Base-by-base conservation (phyloP, 2,797 vertebrate genomes). In the Centropyge bicolor region DNA sequence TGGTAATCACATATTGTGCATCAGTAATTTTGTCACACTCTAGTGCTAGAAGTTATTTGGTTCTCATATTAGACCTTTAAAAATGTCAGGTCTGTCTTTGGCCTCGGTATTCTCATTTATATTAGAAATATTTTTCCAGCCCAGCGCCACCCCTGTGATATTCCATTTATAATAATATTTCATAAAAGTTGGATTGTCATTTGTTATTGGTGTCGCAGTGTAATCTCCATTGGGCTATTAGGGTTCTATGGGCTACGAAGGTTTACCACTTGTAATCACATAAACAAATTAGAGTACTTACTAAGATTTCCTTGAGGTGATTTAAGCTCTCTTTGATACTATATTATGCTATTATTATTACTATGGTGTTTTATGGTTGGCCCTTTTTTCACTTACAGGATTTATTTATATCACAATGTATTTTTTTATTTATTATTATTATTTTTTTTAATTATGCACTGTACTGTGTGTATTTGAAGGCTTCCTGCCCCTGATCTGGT, bases 1-100 rank as follows among this genome's bases (percentile, higher is more conserved):
- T 71, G 36, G 55, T 62, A 74, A 82, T 76, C 54, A 14, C 61
- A 69, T 38, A 60, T 19, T 65, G 41, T 46, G 41, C 17, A 55
- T 74, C 66, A 41, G 62, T 71, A 86, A 78, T 68, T 65, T 55
- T 67, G 1, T 68, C 60, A 46, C 71, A 62, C 41, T 72, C 22
- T 56, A 66, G 35, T 40, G 66, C 49, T 0, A 36, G 40, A 27
- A 74, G 54, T 56, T 70, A 59, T 73, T 48, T 52, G 20, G 0
- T 41, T 70, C 19, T 74, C 35, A 59, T 66, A 76, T 69, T 36
- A 38, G 0, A 51, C 14, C 3, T 74, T 70, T 60, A 24, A 55
- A 82, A 73, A 77, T 38, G 48, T 45, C 61, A 61, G 5, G n/a
- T 52, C 52, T 57, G 4, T 54, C 6, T 67, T 70, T 57, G 8